Conservation (phyloP, 2,113 vertebrate species). For the Corythornis cristatus region DNA sequence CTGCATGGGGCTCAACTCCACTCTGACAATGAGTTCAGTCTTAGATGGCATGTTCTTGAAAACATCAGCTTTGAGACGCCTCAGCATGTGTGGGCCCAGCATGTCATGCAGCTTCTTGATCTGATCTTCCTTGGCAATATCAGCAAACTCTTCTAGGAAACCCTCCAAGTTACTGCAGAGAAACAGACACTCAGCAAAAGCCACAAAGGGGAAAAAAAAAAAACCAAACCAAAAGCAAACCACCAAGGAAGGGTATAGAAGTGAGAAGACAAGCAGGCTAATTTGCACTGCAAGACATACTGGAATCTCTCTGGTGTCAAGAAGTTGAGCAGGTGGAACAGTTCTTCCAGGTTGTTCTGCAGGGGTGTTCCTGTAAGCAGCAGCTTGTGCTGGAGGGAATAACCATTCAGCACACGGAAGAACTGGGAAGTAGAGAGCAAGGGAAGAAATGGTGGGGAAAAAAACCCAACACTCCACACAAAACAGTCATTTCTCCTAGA, state of each 20-base stretch:
- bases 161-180: constrained; percentile 91
- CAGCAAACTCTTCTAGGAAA: constrained; percentile 97
- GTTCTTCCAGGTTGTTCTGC: constrained; percentile 96
- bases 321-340: constrained; percentile 97
- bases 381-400: constrained; percentile 94
- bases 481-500: not conserved
- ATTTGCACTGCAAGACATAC: constrained; percentile 76
- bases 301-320: constrained; percentile 94
- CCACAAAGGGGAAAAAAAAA: not conserved
- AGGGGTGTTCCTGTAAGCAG: constrained; percentile 94
- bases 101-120: constrained; percentile 99
- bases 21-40: constrained; percentile 94
- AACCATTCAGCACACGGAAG: constrained; percentile 94
- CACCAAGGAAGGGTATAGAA: not conserved
- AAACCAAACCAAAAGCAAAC: too few species aligned
- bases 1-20: constrained; percentile 97
- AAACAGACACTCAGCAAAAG: constrained; percentile 23
- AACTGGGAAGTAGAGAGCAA: constrained; percentile 78
- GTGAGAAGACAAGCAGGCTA: not conserved
- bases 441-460: not conserved
- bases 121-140: constrained; percentile 98
- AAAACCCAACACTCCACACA: not conserved
- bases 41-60: constrained; percentile 99
- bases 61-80: constrained; percentile 96
- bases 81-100: constrained; percentile 96